Evolutionary conservation across 92 coral and sea anemone species (phyloP).

Genomic region (Diadumene lineata): DNA sequence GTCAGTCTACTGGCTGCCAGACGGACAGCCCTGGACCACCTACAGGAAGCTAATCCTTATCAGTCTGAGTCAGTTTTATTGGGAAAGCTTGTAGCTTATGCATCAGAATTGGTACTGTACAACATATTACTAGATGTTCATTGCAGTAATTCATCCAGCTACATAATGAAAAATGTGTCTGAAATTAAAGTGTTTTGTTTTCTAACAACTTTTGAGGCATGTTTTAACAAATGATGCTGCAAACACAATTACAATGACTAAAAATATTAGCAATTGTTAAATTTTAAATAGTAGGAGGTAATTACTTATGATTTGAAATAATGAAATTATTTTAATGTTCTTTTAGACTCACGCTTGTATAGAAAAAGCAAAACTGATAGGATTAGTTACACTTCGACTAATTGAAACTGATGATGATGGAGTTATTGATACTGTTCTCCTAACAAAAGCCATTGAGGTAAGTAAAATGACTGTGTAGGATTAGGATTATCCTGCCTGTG

Average conservation of each 20-base stretch:
- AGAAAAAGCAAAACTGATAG: constrained; percentile 31
- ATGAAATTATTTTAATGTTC: background rate
- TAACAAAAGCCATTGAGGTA: constrained; percentile 14
- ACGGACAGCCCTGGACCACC: constrained; percentile 23
- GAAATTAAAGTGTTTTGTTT: too few species aligned
- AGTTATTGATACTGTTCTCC: background rate
- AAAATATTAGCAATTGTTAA: too few species aligned
- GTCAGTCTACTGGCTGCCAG: constrained; percentile 52
- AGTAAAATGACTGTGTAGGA: too few species aligned
- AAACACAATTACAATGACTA: too few species aligned
- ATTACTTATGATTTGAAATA: too few species aligned
- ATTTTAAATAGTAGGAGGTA: too few species aligned
- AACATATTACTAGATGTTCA: too few species aligned
- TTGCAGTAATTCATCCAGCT: too few species aligned
- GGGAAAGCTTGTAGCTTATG: constrained; percentile 50
- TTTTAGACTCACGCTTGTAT: constrained; percentile 34
- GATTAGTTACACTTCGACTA: background rate
- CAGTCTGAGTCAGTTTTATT: constrained; percentile 24
- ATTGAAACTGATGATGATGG: constrained; percentile 34
- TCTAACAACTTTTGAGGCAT: too few species aligned
- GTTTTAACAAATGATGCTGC: too few species aligned
- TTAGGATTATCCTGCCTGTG: too few species aligned
- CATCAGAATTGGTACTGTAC: constrained; percentile 54
- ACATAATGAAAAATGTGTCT: too few species aligned
- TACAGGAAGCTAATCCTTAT: constrained; percentile 14